Evolutionary conservation across 2,888 invertebrate genomes (phyloP).

Genomic region (Calliopum simillimum): DNA sequence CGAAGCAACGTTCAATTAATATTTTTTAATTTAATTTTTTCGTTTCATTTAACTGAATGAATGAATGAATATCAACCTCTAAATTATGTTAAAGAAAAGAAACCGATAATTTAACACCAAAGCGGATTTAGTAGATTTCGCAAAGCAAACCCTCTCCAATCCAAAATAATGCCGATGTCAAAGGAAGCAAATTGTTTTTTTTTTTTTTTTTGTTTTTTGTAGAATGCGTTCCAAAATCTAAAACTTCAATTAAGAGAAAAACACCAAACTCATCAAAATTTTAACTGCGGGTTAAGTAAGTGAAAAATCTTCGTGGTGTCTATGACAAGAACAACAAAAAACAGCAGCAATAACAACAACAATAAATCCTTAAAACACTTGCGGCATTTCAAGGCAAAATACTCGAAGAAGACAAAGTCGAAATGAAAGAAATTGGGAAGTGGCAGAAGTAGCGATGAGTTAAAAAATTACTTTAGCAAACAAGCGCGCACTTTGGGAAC

Average conservation of each 20-base stretch:
- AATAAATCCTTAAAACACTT: constrained; percentile 5
- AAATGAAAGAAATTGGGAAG: background rate
- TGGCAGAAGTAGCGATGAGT: background rate
- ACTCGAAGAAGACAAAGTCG: constrained; percentile 10
- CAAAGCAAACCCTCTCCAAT: no score
- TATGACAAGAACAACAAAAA: background rate
- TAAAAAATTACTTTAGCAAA: constrained; percentile 11
- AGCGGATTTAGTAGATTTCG: no score
- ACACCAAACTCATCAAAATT: constrained; percentile 33
- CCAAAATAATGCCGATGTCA: no score
- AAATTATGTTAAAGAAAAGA: no score
- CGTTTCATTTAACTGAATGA: no score
- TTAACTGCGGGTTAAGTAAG: constrained; percentile 30
- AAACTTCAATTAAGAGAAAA: constrained; percentile 33
- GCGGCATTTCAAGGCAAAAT: constrained; percentile 15
- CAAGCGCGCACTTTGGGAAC: background rate
- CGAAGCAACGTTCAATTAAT: no score
- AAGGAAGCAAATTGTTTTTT: no score
- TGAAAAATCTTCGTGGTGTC: constrained; percentile 12
- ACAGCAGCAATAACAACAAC: no score
- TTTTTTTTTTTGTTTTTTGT: no score
- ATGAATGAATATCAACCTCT: no score
- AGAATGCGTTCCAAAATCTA: constrained; percentile 9
- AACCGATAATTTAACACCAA: no score
- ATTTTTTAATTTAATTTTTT: no score